Evolutionary conservation across 2,797 vertebrate species (phyloP), one percentile per base, ranked within the genome.

Genomic region (Spatula versicolor): DNA sequence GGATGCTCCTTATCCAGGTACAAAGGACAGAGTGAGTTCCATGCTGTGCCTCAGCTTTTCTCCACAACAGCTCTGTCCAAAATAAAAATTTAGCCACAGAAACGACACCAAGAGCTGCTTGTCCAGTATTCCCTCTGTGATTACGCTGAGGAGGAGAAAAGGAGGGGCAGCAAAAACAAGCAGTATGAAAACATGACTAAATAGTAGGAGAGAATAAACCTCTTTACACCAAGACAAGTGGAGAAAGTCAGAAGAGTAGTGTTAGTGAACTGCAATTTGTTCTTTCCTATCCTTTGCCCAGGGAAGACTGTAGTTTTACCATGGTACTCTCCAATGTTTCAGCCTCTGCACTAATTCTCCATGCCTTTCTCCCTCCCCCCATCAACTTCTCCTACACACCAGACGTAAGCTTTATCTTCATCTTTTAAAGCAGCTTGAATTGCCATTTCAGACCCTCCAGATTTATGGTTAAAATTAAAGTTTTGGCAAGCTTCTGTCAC

Each of bases 381-480:
- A 59, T 33, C 50, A 74, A 55, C 52, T n/a, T 84, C 58, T 60
- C 84, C 56, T 90, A 26, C 72, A 60, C 33, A 86, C 69, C 35
- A 13, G 6, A 83, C 74, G 91, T 82, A 86, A 90, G 59, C 86
- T 96, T 96, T 95, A 96, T 95, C 94, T 95, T 95, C 95, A 92
- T 96, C 86, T 78, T 83, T 90, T 79, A 90, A 83, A 96, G 79
- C 94, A 95, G 93, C 58, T 88, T 88, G 93, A 81, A 92, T 86
- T 4, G 1, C 90, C 83, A 79, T 87, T 89, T 91, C 91, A 83
- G 82, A 79, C 71, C 58, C 69, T 82, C 79, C 86, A 96, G 95
- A 96, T 96, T 97, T 97, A 97, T 31, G 5, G 91, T 92, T 90
- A 96, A 95, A 96, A 96, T 94, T 96, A 95, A 92, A 84, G 76